These are phyloP conservation scores for Chionodraco myersi DNA, from an alignment of 2,113 vertebrate genomes.

Conservation along the genomic window DNA sequence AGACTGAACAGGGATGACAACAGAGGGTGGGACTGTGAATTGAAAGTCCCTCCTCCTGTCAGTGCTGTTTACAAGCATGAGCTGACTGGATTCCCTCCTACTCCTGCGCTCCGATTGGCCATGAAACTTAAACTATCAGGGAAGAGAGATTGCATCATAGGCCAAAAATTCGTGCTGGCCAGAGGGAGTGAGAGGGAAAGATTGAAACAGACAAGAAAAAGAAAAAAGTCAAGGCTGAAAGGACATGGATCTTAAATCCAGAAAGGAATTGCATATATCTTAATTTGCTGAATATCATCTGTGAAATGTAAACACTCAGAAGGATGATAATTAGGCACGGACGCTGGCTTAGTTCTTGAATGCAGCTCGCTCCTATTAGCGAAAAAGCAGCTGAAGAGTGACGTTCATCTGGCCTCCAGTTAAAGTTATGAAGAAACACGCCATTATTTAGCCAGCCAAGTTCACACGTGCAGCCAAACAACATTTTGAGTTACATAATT, in stretches of 20 bases:
- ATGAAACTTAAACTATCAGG: constrained; percentile 48
- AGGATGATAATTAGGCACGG: background rate
- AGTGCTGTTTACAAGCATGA: constrained; percentile 62
- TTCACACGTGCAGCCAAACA: constrained; percentile 30
- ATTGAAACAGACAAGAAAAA: constrained; percentile 27
- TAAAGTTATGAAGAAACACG: constrained; percentile 22
- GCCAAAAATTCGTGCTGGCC: constrained; percentile 75
- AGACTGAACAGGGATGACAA: constrained; percentile 65
- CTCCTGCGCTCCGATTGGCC: constrained; percentile 72
- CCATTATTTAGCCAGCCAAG: constrained; percentile 11
- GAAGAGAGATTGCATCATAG: constrained; percentile 79
- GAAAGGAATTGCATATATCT: background rate
- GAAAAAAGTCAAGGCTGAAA: background rate
- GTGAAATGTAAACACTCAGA: background rate
- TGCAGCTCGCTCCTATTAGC: background rate
- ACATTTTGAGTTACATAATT: constrained; percentile 59
- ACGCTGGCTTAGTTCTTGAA: background rate
- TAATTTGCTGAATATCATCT: background rate
- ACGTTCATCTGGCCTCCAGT: constrained; percentile 27
- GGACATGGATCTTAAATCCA: background rate
- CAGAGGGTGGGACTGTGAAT: constrained; percentile 61
- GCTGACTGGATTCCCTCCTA: constrained; percentile 62
- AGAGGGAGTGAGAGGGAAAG: constrained; percentile 45
- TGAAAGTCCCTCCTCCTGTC: constrained; percentile 72
- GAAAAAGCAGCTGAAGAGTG: background rate